Evolutionary conservation across 1,140 invertebrate genomes (phyloP).

Genomic region (Armadillidium nasatum): DNA sequence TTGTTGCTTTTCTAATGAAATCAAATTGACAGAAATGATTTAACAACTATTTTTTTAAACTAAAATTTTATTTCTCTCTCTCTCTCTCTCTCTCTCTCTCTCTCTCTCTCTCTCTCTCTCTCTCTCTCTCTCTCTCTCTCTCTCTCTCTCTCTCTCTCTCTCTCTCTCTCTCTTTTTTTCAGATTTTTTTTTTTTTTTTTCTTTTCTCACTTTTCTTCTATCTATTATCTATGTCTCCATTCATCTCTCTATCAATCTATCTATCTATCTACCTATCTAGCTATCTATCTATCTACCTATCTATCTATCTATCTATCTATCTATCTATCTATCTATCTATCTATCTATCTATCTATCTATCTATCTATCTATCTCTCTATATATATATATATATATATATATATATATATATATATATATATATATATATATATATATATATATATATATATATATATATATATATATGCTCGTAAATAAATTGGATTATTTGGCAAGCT

Average conservation of each 20-base stretch:
- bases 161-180: not conserved
- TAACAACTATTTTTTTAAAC: not conserved
- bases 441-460: constrained; percentile 13
- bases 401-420: not conserved
- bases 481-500: too few relatives aligned
- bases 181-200: too few relatives aligned
- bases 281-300: too few relatives aligned
- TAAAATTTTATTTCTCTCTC: not conserved
- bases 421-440: not conserved
- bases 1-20: too few relatives aligned
- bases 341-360: constrained; percentile 1
- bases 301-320: not conserved
- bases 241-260: too few relatives aligned
- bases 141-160: not conserved
- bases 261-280: too few relatives aligned
- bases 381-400: not conserved
- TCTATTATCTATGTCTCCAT: too few relatives aligned
- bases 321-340: not conserved
- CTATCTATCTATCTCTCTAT: not conserved
- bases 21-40: not conserved
- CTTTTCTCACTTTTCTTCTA: too few relatives aligned
- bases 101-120: constrained; percentile 2
- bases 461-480: too few relatives aligned
- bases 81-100: not conserved
- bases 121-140: too few relatives aligned